These are phyloP conservation scores for Syritta pipiens DNA, from an alignment of 2,888 invertebrate genomes.

Conservation along the genomic window DNA sequence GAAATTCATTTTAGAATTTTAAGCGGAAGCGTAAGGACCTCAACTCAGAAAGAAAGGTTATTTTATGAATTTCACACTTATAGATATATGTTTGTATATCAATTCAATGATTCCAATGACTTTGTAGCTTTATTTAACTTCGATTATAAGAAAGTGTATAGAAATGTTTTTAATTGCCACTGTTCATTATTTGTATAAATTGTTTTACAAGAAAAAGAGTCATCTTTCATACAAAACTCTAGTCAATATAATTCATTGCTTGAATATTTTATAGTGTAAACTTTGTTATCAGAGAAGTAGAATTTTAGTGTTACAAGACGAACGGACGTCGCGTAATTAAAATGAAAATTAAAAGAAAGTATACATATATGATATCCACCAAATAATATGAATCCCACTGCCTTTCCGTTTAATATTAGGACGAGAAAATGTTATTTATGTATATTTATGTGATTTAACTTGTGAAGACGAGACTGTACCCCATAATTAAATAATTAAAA, in stretches of 20 bases:
- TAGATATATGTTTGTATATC: conserved; percentile 28
- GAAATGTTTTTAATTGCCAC: conserved; percentile 38
- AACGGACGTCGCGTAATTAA: conserved; percentile 21
- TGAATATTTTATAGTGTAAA: conserved; percentile 50
- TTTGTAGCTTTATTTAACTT: conserved; percentile 67
- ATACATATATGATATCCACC: conserved; percentile 48
- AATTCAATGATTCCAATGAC: conserved; percentile 68
- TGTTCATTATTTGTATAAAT: conserved; percentile 36
- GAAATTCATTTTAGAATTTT: conserved; percentile 68
- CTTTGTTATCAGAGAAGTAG: conserved; percentile 29
- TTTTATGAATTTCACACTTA: conserved; percentile 51
- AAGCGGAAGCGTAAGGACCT: conserved; percentile 59
- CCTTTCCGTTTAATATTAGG: conserved; percentile 57
- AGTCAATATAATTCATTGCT: conserved; percentile 63
- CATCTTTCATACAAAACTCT: conserved; percentile 64
- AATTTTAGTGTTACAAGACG: conserved; percentile 12
- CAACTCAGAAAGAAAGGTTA: conserved; percentile 37
- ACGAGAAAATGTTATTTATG: conserved; percentile 57
- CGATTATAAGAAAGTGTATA: conserved; percentile 54
- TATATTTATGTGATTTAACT: conserved; percentile 65
- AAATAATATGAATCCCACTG: conserved; percentile 62
- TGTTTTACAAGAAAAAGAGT: conserved; percentile 41
- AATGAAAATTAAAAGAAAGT: background rate
- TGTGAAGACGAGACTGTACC: conserved; percentile 66
- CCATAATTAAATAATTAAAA: conserved; percentile 42